Conservation (phyloP, 2,888 invertebrate species). For the Heliconius aoede region DNA sequence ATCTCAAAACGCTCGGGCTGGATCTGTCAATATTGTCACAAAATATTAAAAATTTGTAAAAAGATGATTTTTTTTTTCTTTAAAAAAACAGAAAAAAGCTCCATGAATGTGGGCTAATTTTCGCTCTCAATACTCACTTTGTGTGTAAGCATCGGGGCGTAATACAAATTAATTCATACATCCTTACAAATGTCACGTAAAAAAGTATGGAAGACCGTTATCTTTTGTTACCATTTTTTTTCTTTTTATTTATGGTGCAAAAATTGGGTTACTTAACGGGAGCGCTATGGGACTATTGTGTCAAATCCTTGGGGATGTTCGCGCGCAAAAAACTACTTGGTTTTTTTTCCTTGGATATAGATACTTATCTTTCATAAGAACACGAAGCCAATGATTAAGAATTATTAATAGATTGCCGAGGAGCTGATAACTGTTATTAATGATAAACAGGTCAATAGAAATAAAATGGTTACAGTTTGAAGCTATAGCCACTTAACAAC, state of each 20-base stretch:
- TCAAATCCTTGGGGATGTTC: slow-evolving; percentile 58
- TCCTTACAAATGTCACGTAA: slow-evolving; percentile 55
- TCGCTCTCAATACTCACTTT: slow-evolving; percentile 79
- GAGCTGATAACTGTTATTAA: slow-evolving; percentile 59
- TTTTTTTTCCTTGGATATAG: slow-evolving; percentile 48
- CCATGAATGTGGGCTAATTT: slow-evolving; percentile 81
- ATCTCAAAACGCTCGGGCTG: slow-evolving; percentile 64
- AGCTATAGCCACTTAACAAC: slow-evolving; percentile 19
- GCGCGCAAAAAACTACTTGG: slow-evolving; percentile 49
- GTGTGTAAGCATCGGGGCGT: slow-evolving; percentile 80
- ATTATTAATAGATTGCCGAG: slow-evolving; percentile 64
- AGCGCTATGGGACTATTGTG: slow-evolving; percentile 73
- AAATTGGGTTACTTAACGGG: slow-evolving; percentile 84
- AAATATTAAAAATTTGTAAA: slow-evolving; percentile 66
- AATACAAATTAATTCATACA: slow-evolving; percentile 78
- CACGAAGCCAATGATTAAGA: slow-evolving; percentile 53
- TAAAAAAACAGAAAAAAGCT: slow-evolving; percentile 53
- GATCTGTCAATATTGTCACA: slow-evolving; percentile 82
- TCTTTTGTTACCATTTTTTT: slow-evolving; percentile 66
- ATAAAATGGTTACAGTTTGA: slow-evolving; percentile 24
- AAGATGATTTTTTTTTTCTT: slow-evolving; percentile 46
- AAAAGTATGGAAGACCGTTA: slow-evolving; percentile 72
- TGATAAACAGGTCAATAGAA: slow-evolving; percentile 52
- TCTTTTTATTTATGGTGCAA: slow-evolving; percentile 80
- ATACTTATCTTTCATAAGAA: slow-evolving; percentile 51